Conservation (phyloP, 2,888 invertebrate species). For the Perithous albicinctus region DNA sequence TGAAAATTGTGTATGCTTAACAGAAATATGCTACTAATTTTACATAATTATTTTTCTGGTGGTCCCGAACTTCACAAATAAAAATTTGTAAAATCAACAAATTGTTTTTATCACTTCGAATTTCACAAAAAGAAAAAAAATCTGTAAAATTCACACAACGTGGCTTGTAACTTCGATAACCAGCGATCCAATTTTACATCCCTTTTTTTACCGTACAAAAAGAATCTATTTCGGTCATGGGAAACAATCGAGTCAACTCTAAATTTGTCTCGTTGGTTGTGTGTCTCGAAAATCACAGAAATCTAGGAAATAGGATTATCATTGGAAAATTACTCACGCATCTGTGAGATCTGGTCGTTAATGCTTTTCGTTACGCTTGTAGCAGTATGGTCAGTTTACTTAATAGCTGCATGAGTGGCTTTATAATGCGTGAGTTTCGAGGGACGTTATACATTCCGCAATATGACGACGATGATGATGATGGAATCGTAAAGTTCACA, state of each 20-base stretch:
- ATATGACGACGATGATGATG: neutral
- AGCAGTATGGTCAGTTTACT: conserved; percentile 26
- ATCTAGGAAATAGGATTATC: conserved; percentile 74
- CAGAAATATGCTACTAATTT: too few relatives aligned
- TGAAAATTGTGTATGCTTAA: neutral
- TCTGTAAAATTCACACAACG: too few relatives aligned
- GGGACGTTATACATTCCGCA: neutral
- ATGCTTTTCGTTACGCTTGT: conserved; percentile 64
- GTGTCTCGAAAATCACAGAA: conserved; percentile 7
- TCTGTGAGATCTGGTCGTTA: conserved; percentile 77
- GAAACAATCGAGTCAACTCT: conserved; percentile 57
- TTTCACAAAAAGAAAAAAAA: too few relatives aligned
- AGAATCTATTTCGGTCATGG: conserved; percentile 58
- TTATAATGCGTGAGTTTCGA: conserved; percentile 30
- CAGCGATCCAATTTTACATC: too few relatives aligned
- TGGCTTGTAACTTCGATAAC: too few relatives aligned
- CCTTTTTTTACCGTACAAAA: too few relatives aligned
- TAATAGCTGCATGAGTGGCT: conserved; percentile 8
- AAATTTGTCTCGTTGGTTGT: conserved; percentile 46
- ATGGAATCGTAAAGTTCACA: conserved; percentile 25
- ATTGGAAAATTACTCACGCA: conserved; percentile 82
- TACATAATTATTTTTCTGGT: too few relatives aligned
- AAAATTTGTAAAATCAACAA: too few relatives aligned
- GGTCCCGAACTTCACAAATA: too few relatives aligned
- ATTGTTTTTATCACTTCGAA: too few relatives aligned